phyloP scores from a whole-genome alignment of 2,113 vertebrate genomes.

The Salvelinus fontinalis region DNA sequence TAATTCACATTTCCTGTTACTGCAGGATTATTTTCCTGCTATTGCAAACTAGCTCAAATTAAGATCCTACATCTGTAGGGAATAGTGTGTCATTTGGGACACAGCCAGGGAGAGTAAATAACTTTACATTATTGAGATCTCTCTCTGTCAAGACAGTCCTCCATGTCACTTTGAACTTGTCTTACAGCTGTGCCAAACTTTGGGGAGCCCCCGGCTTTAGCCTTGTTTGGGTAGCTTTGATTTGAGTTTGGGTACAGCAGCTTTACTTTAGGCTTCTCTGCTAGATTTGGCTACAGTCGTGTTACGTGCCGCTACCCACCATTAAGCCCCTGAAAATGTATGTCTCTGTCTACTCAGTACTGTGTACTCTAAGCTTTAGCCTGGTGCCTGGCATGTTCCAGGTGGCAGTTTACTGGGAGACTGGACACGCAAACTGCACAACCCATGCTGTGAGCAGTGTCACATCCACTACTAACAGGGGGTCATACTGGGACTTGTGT shows the following conservation, averaged over 20 bases:
- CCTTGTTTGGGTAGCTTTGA: neutral
- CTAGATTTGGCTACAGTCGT: conserved; percentile 8
- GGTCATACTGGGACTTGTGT: neutral
- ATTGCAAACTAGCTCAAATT: no score
- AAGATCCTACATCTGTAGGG: no score
- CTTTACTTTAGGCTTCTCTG: conserved; percentile 17
- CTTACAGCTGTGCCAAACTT: neutral
- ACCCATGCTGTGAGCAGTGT: neutral
- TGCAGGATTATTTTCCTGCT: no score
- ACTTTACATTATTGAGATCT: no score
- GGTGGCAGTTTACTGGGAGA: conserved; percentile 41
- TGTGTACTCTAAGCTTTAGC: conserved; percentile 57
- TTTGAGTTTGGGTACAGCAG: neutral
- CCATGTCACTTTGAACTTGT: no score
- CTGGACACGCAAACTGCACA: conserved; percentile 37
- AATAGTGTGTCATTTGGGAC: no score
- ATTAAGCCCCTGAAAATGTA: conserved; percentile 50
- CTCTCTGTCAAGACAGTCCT: no score
- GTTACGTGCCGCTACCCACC: conserved; percentile 38
- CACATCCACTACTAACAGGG: no score
- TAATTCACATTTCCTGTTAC: no score
- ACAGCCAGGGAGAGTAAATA: no score
- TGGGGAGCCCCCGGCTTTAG: neutral
- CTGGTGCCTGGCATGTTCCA: conserved; percentile 50
- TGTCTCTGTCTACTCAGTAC: conserved; percentile 30